Evolutionary conservation across 2,113 vertebrate species (phyloP).

Genomic region (Colossoma macropomum): DNA sequence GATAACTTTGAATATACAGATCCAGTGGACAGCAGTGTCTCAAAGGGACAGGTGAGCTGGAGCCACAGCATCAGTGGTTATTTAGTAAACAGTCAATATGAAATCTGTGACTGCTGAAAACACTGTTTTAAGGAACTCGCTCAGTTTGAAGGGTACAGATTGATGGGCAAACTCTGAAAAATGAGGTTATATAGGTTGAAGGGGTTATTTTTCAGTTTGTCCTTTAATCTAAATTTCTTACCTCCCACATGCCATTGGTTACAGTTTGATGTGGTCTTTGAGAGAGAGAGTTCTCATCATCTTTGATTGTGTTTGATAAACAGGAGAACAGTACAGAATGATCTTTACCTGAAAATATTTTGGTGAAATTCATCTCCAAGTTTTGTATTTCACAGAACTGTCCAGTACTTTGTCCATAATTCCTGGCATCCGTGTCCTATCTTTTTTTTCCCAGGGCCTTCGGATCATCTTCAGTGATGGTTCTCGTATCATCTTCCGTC

Average conservation of each 20-base stretch:
- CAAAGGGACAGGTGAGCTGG: slow-evolving; percentile 90
- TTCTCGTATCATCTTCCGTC: slow-evolving; percentile 95
- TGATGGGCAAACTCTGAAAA: background rate
- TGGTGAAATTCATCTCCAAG: background rate
- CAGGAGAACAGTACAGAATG: background rate
- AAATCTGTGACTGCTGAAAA: background rate
- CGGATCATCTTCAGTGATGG: slow-evolving; percentile 95
- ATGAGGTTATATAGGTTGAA: background rate
- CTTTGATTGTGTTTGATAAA: background rate
- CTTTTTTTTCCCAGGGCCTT: slow-evolving; percentile 80
- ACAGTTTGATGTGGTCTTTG: background rate
- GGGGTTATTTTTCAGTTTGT: background rate
- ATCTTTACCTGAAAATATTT: background rate
- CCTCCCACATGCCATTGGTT: background rate
- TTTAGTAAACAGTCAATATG: background rate
- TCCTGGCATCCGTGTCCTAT: background rate
- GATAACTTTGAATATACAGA: slow-evolving; percentile 97
- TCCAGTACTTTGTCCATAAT: slow-evolving; percentile 10
- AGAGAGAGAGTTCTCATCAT: slow-evolving; percentile 7
- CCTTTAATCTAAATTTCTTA: too few relatives aligned
- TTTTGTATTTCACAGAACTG: slow-evolving; percentile 24
- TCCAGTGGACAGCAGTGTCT: slow-evolving; percentile 93
- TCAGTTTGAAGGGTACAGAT: background rate
- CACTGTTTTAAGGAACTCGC: background rate
- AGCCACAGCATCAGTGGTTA: background rate